A percentile compares a stretch with the other conserved stretches of the same genome.
Conservation (phyloP, 2,888 invertebrate species). For the Amblyjoppa proteus region DNA sequence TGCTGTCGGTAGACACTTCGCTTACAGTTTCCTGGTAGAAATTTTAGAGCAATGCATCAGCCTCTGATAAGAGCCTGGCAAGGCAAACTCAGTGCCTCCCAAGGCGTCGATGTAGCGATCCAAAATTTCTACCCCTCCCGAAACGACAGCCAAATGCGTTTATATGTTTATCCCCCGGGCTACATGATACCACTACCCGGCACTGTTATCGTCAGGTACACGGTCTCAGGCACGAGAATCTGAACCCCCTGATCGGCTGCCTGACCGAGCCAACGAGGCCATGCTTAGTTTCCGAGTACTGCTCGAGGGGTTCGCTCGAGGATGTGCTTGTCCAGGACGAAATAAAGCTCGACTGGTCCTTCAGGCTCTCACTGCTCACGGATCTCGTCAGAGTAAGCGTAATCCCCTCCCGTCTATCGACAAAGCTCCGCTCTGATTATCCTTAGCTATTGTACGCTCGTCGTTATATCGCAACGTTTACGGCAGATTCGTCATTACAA, state of each 20-base stretch:
- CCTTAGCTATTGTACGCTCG: not conserved
- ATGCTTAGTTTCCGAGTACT: conserved; percentile 94
- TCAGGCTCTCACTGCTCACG: conserved; percentile 95
- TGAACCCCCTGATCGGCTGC: conserved; percentile 95
- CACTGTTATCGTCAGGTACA: conserved; percentile 87
- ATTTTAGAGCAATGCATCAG: too few relatives aligned
- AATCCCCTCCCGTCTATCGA: conserved; percentile 3
- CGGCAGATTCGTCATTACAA: not conserved
- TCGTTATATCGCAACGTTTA: not conserved
- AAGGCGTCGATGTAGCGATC: too few relatives aligned
- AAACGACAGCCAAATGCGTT: too few relatives aligned
- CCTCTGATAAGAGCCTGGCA: too few relatives aligned
- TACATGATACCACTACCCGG: not conserved
- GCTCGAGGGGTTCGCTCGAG: conserved; percentile 94
- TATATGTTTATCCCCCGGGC: not conserved
- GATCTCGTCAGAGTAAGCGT: conserved; percentile 93
- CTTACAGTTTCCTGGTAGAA: too few relatives aligned
- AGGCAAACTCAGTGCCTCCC: too few relatives aligned
- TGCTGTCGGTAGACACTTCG: too few relatives aligned
- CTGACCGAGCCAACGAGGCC: conserved; percentile 92
- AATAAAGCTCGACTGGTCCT: conserved; percentile 97
- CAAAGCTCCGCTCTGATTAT: not conserved
- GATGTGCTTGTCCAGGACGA: conserved; percentile 95
- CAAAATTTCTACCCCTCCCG: too few relatives aligned
- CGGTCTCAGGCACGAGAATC: conserved; percentile 95